Base-by-base conservation (phyloP, 2,113 vertebrate genomes). In the Chionis minor region DNA sequence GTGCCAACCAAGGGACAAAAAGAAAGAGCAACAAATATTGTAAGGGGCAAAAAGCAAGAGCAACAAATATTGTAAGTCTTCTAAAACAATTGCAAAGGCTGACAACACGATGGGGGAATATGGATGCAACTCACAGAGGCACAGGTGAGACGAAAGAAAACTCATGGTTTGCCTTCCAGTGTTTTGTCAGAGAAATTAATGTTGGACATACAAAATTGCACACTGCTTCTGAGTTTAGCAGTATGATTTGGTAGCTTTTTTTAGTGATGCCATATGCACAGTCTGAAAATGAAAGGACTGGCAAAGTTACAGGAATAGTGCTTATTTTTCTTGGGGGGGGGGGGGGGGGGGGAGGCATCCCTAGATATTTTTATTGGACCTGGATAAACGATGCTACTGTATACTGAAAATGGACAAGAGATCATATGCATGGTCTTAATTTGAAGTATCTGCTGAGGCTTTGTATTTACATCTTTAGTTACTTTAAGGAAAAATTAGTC, bases 111-210 rank as follows among this genome's bases (percentile, higher is more conserved):
- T 28, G 19, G 45, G 61, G 83, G 38, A 74, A 75, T 79, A 93
- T 7, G 65, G 75, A 88, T 38, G 33, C 61, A 70, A n/a, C 51
- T 81, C 58, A 56, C 23, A 61, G 56, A 85, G 73, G 61, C 32
- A 74, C 44, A 85, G 40, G 55, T 82, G 86, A 82, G 14, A 24
- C 42, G 22, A 75, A 91, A 90, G 75, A 83, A 59, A 90, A 72
- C 38, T 59, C 47, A 15, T 45, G 35, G 30, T 74, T 95, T 93
- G 40, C 54, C 74, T 95, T 85, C 47, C 70, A 82, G 73, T 87
- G 54, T 81, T 94, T 94, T 94, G 23, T 90, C 74, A 94, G 81
- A 85, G 52, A 94, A 92, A 92, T 59, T 59, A 58, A 61, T 65
- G 42, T 73, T 80, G 84, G 81, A 86, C 62, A 78, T 42, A 58